Evolutionary conservation across 2,113 vertebrate species (phyloP).

Genomic region (Pantherophis guttatus): DNA sequence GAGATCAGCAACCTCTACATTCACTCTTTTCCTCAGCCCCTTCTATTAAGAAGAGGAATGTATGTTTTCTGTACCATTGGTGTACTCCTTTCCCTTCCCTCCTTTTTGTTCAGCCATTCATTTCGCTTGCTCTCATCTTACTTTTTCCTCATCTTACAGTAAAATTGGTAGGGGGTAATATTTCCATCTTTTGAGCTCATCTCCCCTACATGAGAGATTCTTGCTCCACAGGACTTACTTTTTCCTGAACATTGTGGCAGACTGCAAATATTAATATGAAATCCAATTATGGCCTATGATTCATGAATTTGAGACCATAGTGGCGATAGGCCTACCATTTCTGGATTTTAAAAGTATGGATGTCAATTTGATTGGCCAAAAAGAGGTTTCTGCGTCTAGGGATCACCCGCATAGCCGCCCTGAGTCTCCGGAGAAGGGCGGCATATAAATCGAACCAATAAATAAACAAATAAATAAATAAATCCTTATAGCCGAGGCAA

Average conservation of each 20-base stretch:
- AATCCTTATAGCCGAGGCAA: constrained; percentile 19
- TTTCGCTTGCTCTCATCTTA: not conserved
- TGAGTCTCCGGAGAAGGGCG: too few relatives aligned
- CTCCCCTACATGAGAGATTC: not conserved
- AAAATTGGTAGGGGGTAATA: not conserved
- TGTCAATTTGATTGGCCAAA: not conserved
- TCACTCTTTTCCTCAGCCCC: not conserved
- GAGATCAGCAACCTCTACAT: not conserved
- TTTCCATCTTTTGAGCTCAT: not conserved
- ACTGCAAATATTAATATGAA: not conserved
- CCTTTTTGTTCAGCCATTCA: not conserved
- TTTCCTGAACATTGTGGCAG: not conserved
- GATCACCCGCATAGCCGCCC: constrained; percentile 10
- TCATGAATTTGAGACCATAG: not conserved
- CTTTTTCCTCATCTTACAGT: not conserved
- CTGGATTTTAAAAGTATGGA: not conserved
- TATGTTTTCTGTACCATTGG: not conserved
- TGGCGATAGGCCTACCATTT: not conserved
- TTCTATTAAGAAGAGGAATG: not conserved
- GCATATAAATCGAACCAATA: too few relatives aligned
- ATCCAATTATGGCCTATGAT: not conserved
- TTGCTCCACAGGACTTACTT: not conserved
- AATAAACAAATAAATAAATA: too few relatives aligned
- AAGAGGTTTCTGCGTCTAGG: constrained; percentile 20
- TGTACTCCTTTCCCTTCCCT: not conserved